Evolutionary conservation across 2,113 vertebrate genomes (phyloP), one percentile per base, ranked within the genome.

Genomic region (Hemiscyllium ocellatum): DNA sequence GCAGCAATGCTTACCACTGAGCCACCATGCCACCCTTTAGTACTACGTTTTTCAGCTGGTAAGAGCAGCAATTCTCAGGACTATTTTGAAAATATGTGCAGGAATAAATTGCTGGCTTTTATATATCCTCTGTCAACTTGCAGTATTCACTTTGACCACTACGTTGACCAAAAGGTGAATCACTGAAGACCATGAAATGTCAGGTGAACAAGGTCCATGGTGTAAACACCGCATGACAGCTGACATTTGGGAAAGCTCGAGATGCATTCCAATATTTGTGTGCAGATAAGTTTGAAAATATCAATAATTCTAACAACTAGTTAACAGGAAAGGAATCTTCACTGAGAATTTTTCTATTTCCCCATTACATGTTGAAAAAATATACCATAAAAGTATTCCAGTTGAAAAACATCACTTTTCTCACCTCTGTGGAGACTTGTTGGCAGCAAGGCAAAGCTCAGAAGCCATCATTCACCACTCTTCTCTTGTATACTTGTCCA

Each of bases 381-480:
- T 1, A 42, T 13, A 96, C 15, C 37, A 94, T 26, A 26, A 66
- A 96, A 76, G 33, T 56, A 95, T 56, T 52, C 33, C 37, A 7
- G n/a, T 52, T 85, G 56, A 95, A 47, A 76, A 78, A 52, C 33
- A 95, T 42, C 42, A 56, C 52, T 56, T 85, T 95, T n/a, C 29
- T 66, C 69, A 78, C 33, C 52, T 95, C 47, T n/a, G 2, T 95
- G 47, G 95, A 93, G 89, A 66, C 61, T 93, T 68, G 61, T n/a
- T 22, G 89, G 61, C 61, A 93, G 89, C 61, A 93, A 68, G 20
- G n/a, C 89, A 65, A 93, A 66, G n/a, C 61, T 65, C 89, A n/a
- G 61, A 66, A 37, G n/a, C 19, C 61, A 93, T 93, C 33, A 93
- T 93, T 93, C 89, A 93, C 61, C n/a, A 93, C 33, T 52, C 61